A percentile compares a stretch with the other conserved stretches of the same genome.
Evolutionary conservation across 2,113 vertebrate genomes (phyloP).

Genomic region (Nerophis lumbriciformis): DNA sequence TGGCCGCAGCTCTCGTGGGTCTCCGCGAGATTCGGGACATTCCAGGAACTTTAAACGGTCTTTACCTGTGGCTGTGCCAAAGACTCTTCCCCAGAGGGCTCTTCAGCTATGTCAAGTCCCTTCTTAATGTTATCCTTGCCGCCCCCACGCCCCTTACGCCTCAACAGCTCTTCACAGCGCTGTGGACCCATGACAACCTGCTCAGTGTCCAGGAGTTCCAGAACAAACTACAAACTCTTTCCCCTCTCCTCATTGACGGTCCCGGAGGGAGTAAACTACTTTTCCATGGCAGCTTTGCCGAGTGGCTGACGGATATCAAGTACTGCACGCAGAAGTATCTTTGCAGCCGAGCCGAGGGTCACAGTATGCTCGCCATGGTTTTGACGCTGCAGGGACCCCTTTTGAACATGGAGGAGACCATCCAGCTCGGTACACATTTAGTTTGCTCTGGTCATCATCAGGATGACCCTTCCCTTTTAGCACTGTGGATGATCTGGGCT

Average conservation of each 20-base stretch:
- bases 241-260: slow-evolving; percentile 61
- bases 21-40: slow-evolving; percentile 77
- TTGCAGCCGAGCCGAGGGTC: slow-evolving; percentile 70
- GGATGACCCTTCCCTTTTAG: slow-evolving; percentile 62
- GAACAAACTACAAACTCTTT: slow-evolving; percentile 59
- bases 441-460: slow-evolving; percentile 64
- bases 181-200: slow-evolving; percentile 57
- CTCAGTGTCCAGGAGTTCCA: slow-evolving; percentile 63
- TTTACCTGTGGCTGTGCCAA: slow-evolving; percentile 82
- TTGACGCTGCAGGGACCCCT: slow-evolving; percentile 56
- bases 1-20: slow-evolving; percentile 64
- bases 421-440: slow-evolving; percentile 68
- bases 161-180: slow-evolving; percentile 60
- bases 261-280: slow-evolving; percentile 61
- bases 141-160: slow-evolving; percentile 60
- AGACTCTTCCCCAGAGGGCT: slow-evolving; percentile 72
- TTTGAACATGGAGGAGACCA: slow-evolving; percentile 58
- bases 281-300: slow-evolving; percentile 78
- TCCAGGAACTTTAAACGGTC: slow-evolving; percentile 77
- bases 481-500: slow-evolving; percentile 74
- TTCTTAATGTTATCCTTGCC: slow-evolving; percentile 73
- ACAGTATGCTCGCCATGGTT: slow-evolving; percentile 74
- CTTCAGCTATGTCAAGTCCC: slow-evolving; percentile 64
- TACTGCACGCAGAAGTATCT: slow-evolving; percentile 79
- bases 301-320: slow-evolving; percentile 79